These are phyloP conservation scores for Erythrocercus mccallii DNA, from an alignment of 2,113 vertebrate genomes.

Conservation along the genomic window DNA sequence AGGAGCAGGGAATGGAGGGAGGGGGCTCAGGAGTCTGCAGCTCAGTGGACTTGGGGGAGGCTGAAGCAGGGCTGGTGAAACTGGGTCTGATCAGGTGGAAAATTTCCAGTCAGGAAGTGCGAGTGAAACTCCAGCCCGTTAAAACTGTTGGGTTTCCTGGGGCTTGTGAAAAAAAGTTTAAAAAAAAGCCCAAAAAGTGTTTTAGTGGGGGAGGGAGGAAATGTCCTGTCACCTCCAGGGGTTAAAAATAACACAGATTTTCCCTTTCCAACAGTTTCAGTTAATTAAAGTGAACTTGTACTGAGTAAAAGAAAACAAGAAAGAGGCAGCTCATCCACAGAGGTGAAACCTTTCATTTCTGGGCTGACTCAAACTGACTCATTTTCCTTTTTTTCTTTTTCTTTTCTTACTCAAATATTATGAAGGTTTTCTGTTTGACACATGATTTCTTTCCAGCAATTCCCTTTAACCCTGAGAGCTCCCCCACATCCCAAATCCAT, in stretches of 20 bases:
- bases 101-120: neutral
- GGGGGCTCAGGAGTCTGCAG: neutral
- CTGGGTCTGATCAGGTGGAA: neutral
- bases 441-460: neutral
- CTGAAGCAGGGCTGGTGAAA: neutral
- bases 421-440: neutral
- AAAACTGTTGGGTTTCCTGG: neutral
- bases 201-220: neutral
- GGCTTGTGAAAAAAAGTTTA: neutral
- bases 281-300: neutral
- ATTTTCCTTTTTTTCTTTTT: neutral
- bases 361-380: neutral
- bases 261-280: neutral
- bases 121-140: neutral
- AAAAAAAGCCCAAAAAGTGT: neutral
- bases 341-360: neutral
- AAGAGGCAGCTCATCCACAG: neutral
- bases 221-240: neutral
- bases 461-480: neutral
- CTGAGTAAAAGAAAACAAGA: neutral
- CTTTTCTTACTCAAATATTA: neutral
- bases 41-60: neutral
- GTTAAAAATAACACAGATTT: neutral
- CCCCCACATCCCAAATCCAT: neutral
- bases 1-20: neutral